Evolutionary conservation across 2,888 invertebrate genomes (phyloP), one percentile per base, ranked within the genome.

Genomic region (Lasioglossum calceatum): DNA sequence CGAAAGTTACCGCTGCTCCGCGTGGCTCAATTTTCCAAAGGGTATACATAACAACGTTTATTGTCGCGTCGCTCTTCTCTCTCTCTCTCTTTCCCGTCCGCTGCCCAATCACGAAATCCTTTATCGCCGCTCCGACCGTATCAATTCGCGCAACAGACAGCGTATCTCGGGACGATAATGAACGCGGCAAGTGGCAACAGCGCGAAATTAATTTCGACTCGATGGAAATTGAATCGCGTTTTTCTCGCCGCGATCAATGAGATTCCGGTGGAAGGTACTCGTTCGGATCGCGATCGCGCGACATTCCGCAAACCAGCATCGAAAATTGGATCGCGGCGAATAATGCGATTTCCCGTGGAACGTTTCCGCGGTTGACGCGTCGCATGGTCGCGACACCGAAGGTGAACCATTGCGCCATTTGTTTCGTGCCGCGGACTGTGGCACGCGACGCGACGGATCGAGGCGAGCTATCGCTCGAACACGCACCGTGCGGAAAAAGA

Each of bases 181-280:
- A 85, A 64, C 85, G 36, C 77, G 64, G 42, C 39, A 73, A 75
- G 85, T 64, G 72, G 81, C 76, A 71, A 71, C 44, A 39, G 70
- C 74, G 74, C 50, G 74, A 54, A 85, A 84, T 85, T 85, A 75
- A 84, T 84, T 85, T 72, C 61, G 54, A 54, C 61, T 47, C 72
- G 54, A 32, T 84, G 75, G 78, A 72, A 84, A 85, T 85, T 39
- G 85, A 79, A 78, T 75, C 32, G 16, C 14, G 71, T n/a, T 81
- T 73, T 81, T 82, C 61, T n/a, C 61, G 23, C 0, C 0, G 61
- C 42, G 42, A 27, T 72, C 64, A 47, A 54, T 77, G 82, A 73
- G 81, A 44, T 36, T 36, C 72, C 58, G 71, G 64, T 72, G n/a
- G 44, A 76, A 50, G 61, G 77, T 77, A 70, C 23, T 47, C 77